phyloP scores from a whole-genome alignment of 1,140 invertebrate species.

The Calosoma granatense region DNA sequence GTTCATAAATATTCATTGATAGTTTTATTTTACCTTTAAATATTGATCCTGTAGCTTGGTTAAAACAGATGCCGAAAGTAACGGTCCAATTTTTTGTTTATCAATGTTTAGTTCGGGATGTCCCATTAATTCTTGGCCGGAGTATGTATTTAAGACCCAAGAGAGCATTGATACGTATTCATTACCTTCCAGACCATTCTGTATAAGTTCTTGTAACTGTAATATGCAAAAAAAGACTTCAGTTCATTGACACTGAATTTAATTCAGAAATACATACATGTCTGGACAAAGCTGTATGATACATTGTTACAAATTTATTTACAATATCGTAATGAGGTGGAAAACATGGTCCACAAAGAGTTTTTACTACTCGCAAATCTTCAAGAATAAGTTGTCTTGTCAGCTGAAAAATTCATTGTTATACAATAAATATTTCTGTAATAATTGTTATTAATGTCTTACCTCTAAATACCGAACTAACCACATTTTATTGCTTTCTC shows the following conservation, averaged over 20 bases:
- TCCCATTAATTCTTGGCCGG: conserved; percentile 72
- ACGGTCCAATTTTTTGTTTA: conserved; percentile 51
- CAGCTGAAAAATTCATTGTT: conserved; percentile 47
- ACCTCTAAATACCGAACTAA: conserved; percentile 58
- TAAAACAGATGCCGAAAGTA: conserved; percentile 65
- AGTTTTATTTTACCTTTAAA: conserved; percentile 40
- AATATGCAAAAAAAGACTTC: conserved; percentile 13
- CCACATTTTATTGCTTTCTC: conserved; percentile 92
- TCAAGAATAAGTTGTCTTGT: conserved; percentile 80
- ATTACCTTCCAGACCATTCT: conserved; percentile 83
- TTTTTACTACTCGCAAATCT: conserved; percentile 87
- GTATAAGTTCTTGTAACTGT: conserved; percentile 78
- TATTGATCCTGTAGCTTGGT: conserved; percentile 76
- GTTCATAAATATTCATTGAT: too few relatives aligned
- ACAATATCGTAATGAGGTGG: conserved; percentile 93
- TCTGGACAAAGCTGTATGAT: conserved; percentile 76
- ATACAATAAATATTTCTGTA: conserved; percentile 26
- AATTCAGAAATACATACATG: conserved; percentile 53
- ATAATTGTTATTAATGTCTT: conserved; percentile 7
- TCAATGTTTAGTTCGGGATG: conserved; percentile 82
- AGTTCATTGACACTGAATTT: neutral
- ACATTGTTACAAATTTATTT: conserved; percentile 85
- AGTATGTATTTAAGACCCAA: conserved; percentile 85
- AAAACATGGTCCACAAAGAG: conserved; percentile 87
- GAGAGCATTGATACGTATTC: conserved; percentile 90